Evolutionary conservation across 2,113 vertebrate species (phyloP), one percentile per base, ranked within the genome.

Genomic region (Triplophysa siluroides): DNA sequence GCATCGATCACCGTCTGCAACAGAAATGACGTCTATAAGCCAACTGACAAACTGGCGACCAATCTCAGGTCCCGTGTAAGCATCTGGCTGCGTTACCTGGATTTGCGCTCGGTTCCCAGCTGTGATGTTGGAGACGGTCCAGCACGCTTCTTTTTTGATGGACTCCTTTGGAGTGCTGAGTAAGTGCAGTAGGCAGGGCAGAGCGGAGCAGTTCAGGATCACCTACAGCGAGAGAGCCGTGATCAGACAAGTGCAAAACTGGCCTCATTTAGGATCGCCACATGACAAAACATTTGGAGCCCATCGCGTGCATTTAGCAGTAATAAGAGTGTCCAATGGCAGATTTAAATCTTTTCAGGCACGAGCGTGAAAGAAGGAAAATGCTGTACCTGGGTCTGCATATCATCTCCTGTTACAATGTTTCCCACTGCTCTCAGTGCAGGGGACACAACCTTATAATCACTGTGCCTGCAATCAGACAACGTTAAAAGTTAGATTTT

Each of bases 91-190:
- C 64, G 33, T 52, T 79, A 90, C 89, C 87, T 90, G 96, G 86
- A 97, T 97, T 87, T 97, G 95, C 80, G 93, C 94, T 92, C 95
- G 90, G 88, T 96, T 96, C 85, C 95, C 96, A 81, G 96, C 96
- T 83, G 96, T 97, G 84, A 97, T 96, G 85, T 97, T 97, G 76
- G 95, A 97, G 86, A 97, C 92, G 2, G 96, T 97, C 96, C 96
- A 97, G 83, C 95, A 97, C 0, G 95, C 94, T 91, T 97, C 96
- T 87, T 97, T 97, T 83, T 94, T 91, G 83, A 97, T 95, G 69
- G 96, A 97, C 81, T 97, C 95, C 81, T 97, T 97, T 79, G 94
- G 94, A 86, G 95, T 97, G 91, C 94, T 95, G 83, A 97, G 88
- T 84, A 97, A 93, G 86, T 96, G 95, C 66, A 97, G 93, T 78